Conservation (phyloP, 2,113 vertebrate species). For the Polypterus senegalus region DNA sequence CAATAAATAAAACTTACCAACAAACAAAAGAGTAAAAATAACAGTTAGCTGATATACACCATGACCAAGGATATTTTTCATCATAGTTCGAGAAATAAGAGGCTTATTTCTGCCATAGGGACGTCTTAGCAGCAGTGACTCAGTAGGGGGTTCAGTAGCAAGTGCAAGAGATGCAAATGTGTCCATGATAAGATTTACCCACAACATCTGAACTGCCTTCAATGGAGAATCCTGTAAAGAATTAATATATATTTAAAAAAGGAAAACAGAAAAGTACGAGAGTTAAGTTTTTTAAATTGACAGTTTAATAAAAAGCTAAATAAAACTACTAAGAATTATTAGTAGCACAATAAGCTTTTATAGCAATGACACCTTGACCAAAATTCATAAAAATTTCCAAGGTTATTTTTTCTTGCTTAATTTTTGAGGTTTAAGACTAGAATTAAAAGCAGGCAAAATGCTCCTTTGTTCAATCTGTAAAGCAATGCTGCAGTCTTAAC, state of each 20-base stretch:
- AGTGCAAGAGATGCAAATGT: conserved; percentile 92
- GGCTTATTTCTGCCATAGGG: conserved; percentile 97
- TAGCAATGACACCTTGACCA: too few species aligned
- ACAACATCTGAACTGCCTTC: conserved; percentile 97
- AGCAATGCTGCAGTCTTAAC: too few species aligned
- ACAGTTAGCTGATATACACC: conserved; percentile 85
- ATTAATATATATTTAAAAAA: background rate
- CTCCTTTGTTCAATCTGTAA: too few species aligned
- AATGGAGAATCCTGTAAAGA: conserved; percentile 84
- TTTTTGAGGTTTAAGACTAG: too few species aligned
- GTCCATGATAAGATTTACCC: conserved; percentile 99
- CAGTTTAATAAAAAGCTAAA: background rate
- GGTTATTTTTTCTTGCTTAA: too few species aligned
- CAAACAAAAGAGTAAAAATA: conserved; percentile 89
- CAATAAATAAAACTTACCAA: conserved; percentile 54
- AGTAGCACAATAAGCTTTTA: too few species aligned
- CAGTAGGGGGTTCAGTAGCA: conserved; percentile 94
- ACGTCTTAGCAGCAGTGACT: conserved; percentile 83
- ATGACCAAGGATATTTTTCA: conserved; percentile 97
- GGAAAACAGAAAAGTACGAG: background rate
- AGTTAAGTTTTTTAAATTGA: background rate
- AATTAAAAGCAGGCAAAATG: too few species aligned
- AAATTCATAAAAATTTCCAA: too few species aligned
- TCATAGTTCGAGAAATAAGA: conserved; percentile 96
- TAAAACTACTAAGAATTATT: background rate